Base-by-base conservation (phyloP, 2,113 vertebrate species). In the Megalops atlanticus region DNA sequence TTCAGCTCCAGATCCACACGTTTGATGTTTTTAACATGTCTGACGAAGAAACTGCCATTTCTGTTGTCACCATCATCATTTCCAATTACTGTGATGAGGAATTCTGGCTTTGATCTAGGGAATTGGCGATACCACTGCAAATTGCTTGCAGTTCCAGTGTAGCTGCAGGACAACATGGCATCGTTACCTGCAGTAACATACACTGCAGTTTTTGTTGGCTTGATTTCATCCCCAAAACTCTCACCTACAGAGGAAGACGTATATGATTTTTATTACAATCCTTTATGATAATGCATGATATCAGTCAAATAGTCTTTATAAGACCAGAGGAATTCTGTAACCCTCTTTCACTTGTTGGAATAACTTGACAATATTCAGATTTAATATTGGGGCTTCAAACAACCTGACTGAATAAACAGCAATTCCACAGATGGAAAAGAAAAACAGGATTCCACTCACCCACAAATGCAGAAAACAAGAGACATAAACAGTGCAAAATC, bases 1-100 rank as follows among this genome's bases (percentile, higher is more conserved):
- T 58, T 80, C 77, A 85, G 83, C 0, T 64, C 39, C 69, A 86
- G 79, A 82, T 83, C 14, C 64, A 83, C 79, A 35, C 0, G 72
- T n/a, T n/a, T n/a, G 27, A 40, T 24, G 15, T 71, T 41, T 64
- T 69, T 4, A 38, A 76, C 31, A 12, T 70, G 38, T 76, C 1
- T 12, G 39, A 72, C 71, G 69, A 0, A 0, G 31, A 82, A 82
- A 39, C 0, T 0, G 36, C 54, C 45, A 24, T 14, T 16, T 24
- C 43, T 24, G 1, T 43, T n/a, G n/a, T n/a, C n/a, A 4, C 27
- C 49, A n/a, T 39, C 36, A 31, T 4, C 1, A 36, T 10, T 1
- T 77, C 70, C 36, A 24, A 31, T 21, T 4, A 81, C 81, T 39
- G 35, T 68, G 74, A 80, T 33, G 8, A 86, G 77, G 35, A 71